phyloP scores from a whole-genome alignment of 2,888 invertebrate genomes.

The Temnothorax ravouxi region DNA sequence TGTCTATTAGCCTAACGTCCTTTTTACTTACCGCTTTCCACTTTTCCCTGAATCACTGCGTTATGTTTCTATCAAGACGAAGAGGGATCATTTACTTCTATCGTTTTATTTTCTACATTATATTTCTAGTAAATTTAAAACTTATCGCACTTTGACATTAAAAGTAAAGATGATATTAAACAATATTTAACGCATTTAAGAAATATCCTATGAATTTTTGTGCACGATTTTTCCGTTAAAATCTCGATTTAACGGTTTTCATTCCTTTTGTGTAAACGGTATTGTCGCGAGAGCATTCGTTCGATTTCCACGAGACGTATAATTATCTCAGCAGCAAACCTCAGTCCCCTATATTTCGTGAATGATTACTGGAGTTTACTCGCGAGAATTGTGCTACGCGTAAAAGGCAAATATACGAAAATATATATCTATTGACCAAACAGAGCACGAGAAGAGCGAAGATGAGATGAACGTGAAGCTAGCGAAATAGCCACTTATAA shows the following conservation, averaged over 20 bases:
- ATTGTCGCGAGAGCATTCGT: conserved; percentile 50
- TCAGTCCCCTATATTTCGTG: conserved; percentile 38
- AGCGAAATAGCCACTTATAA: conserved; percentile 37
- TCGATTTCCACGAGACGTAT: conserved; percentile 63
- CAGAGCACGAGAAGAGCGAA: conserved; percentile 7
- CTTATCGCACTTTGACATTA: not conserved
- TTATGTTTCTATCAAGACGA: not conserved
- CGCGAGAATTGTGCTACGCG: conserved; percentile 6
- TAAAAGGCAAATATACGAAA: conserved; percentile 18
- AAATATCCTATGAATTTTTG: not conserved
- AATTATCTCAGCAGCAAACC: conserved; percentile 77
- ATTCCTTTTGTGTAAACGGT: conserved; percentile 51
- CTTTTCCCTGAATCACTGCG: not conserved
- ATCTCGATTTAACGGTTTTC: conserved; percentile 48
- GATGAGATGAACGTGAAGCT: not conserved
- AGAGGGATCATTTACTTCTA: not conserved
- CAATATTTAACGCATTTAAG: not conserved
- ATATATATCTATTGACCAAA: conserved; percentile 25
- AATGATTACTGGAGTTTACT: conserved; percentile 20
- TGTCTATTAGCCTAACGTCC: not conserved
- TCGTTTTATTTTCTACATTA: not conserved
- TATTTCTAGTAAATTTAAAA: not conserved
- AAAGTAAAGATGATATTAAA: not conserved
- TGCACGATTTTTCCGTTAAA: conserved; percentile 36
- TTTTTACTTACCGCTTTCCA: not conserved